Conservation (phyloP, 2,113 vertebrate genomes). For the Petrocephalus zakoni region DNA sequence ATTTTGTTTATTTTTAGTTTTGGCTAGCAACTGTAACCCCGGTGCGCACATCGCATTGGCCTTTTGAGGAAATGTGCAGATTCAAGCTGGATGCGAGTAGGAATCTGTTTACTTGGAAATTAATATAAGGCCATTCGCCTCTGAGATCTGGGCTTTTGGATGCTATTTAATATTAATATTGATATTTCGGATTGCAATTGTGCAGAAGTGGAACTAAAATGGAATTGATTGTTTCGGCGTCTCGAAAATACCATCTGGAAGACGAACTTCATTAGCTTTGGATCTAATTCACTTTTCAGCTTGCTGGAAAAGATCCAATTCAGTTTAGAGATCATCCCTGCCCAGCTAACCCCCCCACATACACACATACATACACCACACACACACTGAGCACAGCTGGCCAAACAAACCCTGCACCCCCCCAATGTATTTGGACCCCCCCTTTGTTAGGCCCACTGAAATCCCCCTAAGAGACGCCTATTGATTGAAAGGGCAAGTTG, state of each 20-base stretch:
- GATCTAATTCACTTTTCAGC: background rate
- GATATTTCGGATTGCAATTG: background rate
- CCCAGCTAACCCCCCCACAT: background rate
- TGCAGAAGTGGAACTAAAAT: background rate
- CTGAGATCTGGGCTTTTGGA: background rate
- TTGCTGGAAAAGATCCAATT: slow-evolving; percentile 5
- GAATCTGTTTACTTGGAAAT: background rate
- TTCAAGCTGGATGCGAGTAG: no score
- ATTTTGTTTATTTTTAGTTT: background rate
- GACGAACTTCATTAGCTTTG: background rate
- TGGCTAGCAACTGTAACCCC: background rate
- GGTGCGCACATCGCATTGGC: background rate
- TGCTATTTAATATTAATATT: slow-evolving; percentile 4
- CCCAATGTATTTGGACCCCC: background rate
- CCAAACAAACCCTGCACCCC: background rate
- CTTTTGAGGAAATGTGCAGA: background rate
- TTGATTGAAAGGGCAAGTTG: slow-evolving; percentile 13
- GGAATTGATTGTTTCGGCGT: background rate
- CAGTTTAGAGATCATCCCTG: background rate
- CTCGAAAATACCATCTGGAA: background rate
- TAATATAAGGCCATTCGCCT: background rate
- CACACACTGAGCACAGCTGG: background rate
- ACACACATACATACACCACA: slow-evolving; percentile 11
- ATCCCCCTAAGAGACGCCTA: slow-evolving; percentile 10
- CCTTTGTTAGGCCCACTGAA: background rate